Evolutionary conservation across 2,113 vertebrate genomes (phyloP).

Genomic region (Synchiropus splendidus): DNA sequence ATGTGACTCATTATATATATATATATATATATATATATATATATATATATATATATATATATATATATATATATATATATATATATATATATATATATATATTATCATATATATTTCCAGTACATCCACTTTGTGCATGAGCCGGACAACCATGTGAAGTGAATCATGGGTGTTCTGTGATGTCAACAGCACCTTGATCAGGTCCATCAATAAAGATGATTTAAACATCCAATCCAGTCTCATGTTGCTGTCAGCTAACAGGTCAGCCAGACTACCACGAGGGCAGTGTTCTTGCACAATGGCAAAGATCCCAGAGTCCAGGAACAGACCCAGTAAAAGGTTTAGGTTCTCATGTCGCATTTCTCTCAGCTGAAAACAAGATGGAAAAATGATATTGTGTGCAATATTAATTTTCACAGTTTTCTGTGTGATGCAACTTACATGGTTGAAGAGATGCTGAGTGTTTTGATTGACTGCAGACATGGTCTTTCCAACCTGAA

Average conservation of each 20-base stretch:
- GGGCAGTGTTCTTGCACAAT: conserved; percentile 78
- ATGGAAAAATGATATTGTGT: too few relatives aligned
- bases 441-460: conserved; percentile 41
- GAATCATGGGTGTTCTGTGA: not conserved
- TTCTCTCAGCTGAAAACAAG: conserved; percentile 65
- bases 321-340: conserved; percentile 73
- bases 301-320: conserved; percentile 70
- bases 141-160: too few relatives aligned
- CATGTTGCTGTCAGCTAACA: conserved; percentile 72
- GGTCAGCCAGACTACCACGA: conserved; percentile 78
- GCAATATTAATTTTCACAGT: too few relatives aligned
- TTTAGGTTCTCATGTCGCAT: conserved; percentile 80
- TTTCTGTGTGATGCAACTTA: not conserved
- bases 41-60: too few relatives aligned
- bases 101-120: too few relatives aligned
- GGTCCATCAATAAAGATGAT: conserved; percentile 79
- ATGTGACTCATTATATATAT: too few relatives aligned
- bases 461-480: conserved; percentile 46
- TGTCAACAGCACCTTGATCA: conserved; percentile 69
- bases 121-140: too few relatives aligned
- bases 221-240: conserved; percentile 95
- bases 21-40: too few relatives aligned
- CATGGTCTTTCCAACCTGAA: conserved; percentile 53
- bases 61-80: too few relatives aligned
- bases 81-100: too few relatives aligned